phyloP scores from a whole-genome alignment of 2,888 invertebrate species.

The Apotomis turbidana region DNA sequence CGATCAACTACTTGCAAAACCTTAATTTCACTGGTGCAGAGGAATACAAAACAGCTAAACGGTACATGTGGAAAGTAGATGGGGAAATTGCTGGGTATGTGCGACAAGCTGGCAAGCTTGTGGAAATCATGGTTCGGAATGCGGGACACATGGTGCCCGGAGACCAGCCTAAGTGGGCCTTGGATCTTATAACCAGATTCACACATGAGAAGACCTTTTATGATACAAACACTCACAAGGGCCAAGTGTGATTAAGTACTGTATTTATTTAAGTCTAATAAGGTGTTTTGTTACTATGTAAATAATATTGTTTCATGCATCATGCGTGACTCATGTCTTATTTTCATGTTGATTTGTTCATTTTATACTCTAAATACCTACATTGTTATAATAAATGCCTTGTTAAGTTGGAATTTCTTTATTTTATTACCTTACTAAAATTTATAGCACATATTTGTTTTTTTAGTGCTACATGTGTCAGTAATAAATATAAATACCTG shows the following conservation, averaged over 20 bases:
- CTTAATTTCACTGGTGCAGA: slow-evolving; percentile 87
- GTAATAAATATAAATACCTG: slow-evolving; percentile 1
- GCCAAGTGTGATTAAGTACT: slow-evolving; percentile 11
- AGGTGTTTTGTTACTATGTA: slow-evolving; percentile 20
- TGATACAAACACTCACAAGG: slow-evolving; percentile 2
- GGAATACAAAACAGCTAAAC: slow-evolving; percentile 86
- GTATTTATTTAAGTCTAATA: slow-evolving; percentile 6
- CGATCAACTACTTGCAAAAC: slow-evolving; percentile 89
- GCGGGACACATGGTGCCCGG: slow-evolving; percentile 93
- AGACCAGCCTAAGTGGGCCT: slow-evolving; percentile 91
- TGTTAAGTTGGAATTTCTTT: not conserved
- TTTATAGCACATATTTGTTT: not conserved
- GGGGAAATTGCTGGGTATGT: slow-evolving; percentile 90
- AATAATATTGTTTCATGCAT: slow-evolving; percentile 7
- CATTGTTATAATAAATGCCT: slow-evolving; percentile 18
- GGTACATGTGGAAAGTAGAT: slow-evolving; percentile 88
- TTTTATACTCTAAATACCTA: slow-evolving; percentile 10
- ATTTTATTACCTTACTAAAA: not conserved
- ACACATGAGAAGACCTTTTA: slow-evolving; percentile 81
- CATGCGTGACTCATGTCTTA: slow-evolving; percentile 2
- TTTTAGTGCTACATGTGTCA: not conserved
- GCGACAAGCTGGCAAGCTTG: slow-evolving; percentile 87
- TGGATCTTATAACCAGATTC: slow-evolving; percentile 88
- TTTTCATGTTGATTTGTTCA: slow-evolving; percentile 5
- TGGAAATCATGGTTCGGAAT: slow-evolving; percentile 89